These are phyloP conservation scores for Cataglyphis altisquamis DNA, from an alignment of 2,888 invertebrate genomes.

Conservation along the genomic window DNA sequence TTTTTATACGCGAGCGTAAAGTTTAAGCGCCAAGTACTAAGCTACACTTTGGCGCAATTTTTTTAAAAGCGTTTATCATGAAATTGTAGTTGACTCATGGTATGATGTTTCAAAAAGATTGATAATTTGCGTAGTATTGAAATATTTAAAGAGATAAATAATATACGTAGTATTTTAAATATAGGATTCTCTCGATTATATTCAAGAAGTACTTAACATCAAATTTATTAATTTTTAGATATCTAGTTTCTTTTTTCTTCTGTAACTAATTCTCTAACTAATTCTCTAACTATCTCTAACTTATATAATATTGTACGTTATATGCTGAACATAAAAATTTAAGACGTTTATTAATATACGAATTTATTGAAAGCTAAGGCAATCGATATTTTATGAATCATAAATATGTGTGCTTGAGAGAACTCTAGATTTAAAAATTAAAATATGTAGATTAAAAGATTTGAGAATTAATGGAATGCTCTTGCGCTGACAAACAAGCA, in stretches of 20 bases:
- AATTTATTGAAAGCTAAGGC: neutral
- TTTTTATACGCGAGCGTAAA: neutral
- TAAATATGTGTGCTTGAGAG: neutral
- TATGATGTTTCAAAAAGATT: neutral
- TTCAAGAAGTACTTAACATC: neutral
- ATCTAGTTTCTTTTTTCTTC: neutral
- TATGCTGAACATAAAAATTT: neutral
- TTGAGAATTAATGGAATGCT: constrained; percentile 5
- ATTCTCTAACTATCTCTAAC: neutral
- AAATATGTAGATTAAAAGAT: neutral
- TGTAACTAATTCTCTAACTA: no score
- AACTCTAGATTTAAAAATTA: neutral
- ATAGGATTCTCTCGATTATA: constrained; percentile 40
- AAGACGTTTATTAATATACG: neutral
- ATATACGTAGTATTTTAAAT: neutral
- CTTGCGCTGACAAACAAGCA: neutral
- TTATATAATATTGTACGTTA: neutral
- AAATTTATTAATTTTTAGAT: constrained; percentile 2
- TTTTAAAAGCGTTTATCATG: neutral
- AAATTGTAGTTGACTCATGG: neutral
- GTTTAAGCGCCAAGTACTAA: neutral
- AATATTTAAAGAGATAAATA: constrained; percentile 12
- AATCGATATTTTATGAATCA: neutral
- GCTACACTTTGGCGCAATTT: neutral
- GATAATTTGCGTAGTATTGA: no score